Evolutionary conservation across 2,888 invertebrate genomes (phyloP), one percentile per base, ranked within the genome.

Genomic region (Stenchaetothrips biformis): DNA sequence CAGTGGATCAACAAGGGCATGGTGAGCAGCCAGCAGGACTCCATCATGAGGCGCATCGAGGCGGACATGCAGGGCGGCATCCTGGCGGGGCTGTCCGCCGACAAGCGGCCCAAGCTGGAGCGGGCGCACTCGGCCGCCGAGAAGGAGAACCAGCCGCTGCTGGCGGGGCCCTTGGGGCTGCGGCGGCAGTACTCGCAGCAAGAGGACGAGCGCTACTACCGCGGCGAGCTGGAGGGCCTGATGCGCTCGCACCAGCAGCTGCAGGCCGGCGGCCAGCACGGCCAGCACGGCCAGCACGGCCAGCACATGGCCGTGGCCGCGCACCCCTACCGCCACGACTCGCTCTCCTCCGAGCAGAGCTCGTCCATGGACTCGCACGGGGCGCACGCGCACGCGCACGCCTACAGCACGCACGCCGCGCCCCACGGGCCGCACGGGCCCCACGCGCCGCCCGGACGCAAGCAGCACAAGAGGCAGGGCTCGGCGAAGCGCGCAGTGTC

Each of bases 1-100:
- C 96, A 97, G 88, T 99, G 99, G 99, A 98, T 99, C 88, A 93
- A 95, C 87, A 95, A 95, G 85, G 88, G 87, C 80, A 86, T 88
- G 84, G 89, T 91, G 82, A 89, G 90, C 82, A 84, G 85, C 78
- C 82, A 83, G 77, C 91, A 92, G 84, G 92, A 91, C 86, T 91
- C 92, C 83, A 92, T 92, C 89, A 88, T 92, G 86, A 89, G 92
- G 86, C 88, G 91, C 83, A 93, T 93, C 89, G 93, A 93, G 87
- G 92, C 92, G 80, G 92, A 92, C 85, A 88, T 92, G 87, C 89
- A 88, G 83, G 83, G 78, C 85, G 80, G 83, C 85, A 78, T 83
- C 84, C 82, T 25, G 84, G 85, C 25, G 80, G 84, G 47, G 83
- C 84, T 80, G 53, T 82, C 83, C 81, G 84, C 83, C 77, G 95